Evolutionary conservation across 2,888 invertebrate genomes (phyloP).

Genomic region (Cosmopolites sordidus): DNA sequence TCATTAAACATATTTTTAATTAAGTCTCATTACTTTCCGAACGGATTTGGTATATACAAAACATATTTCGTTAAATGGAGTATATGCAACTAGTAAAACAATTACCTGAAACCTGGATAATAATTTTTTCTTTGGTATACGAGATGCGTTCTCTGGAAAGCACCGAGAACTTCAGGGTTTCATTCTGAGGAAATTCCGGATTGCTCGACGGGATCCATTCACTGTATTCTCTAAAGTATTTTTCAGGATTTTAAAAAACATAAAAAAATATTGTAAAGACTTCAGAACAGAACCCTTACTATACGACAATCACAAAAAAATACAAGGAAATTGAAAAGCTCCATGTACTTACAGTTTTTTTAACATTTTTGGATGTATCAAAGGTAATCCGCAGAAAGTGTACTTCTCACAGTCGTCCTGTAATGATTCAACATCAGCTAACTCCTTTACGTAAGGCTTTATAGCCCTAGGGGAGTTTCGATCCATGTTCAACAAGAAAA

Average conservation of each 20-base stretch:
- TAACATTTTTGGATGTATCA: constrained; percentile 37
- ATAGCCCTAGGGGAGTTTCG: constrained; percentile 43
- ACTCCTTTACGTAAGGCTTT: constrained; percentile 35
- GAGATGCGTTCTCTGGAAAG: constrained; percentile 31
- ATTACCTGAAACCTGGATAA: constrained; percentile 41
- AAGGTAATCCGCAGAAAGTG: constrained; percentile 41
- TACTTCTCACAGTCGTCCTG: constrained; percentile 37
- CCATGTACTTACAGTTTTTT: constrained; percentile 25
- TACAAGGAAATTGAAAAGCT: too few species aligned
- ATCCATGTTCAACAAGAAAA: constrained; percentile 42
- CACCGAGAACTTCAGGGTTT: constrained; percentile 9
- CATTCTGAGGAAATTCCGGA: constrained; percentile 16
- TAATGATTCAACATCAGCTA: constrained; percentile 32
- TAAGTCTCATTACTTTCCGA: too few species aligned
- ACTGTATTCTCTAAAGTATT: constrained; percentile 6
- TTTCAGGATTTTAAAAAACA: too few species aligned
- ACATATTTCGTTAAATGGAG: too few species aligned
- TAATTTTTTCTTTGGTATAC: constrained; percentile 46
- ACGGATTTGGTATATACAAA: too few species aligned
- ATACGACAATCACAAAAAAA: too few species aligned
- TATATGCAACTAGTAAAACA: too few species aligned
- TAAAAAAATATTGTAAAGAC: too few species aligned
- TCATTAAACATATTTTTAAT: too few species aligned
- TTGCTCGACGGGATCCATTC: constrained; percentile 10
- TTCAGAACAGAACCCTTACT: too few species aligned